Percentiles rank a stretch among this genome's conserved stretches.
Conservation (phyloP, 2,888 invertebrate species). For the Habroteleia sp. region DNA sequence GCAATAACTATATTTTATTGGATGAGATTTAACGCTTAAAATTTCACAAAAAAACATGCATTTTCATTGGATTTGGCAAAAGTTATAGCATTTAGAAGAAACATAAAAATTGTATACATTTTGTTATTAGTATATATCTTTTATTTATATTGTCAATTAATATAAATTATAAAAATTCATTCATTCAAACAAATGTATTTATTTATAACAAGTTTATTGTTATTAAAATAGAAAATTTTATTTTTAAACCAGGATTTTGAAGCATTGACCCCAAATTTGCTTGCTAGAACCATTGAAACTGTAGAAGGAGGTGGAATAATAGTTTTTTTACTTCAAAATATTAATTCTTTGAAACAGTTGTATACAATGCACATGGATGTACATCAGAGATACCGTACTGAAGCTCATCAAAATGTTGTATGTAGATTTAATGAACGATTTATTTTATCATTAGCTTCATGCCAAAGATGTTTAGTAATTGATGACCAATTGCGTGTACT, state of each 20-base stretch:
- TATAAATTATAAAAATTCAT: too few species aligned
- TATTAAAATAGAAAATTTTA: background rate
- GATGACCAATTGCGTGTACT: conserved; percentile 85
- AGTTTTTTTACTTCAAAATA: conserved; percentile 91
- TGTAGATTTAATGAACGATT: conserved; percentile 87
- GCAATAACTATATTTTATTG: too few species aligned
- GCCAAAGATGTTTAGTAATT: conserved; percentile 83
- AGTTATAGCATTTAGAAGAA: too few species aligned
- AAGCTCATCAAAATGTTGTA: conserved; percentile 87
- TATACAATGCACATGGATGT: conserved; percentile 99
- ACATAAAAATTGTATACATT: too few species aligned
- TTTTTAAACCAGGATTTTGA: conserved; percentile 90
- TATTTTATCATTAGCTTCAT: conserved; percentile 93
- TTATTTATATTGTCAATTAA: too few species aligned
- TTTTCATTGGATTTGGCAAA: too few species aligned
- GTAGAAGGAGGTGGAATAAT: conserved; percentile 98
- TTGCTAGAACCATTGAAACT: conserved; percentile 98
- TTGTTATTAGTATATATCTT: too few species aligned
- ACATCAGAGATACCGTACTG: conserved; percentile 96
- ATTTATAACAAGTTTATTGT: too few species aligned
- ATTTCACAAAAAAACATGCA: too few species aligned
- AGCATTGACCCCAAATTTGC: conserved; percentile 97
- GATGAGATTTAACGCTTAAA: too few species aligned
- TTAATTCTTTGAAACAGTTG: conserved; percentile 94
- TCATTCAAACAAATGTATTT: too few species aligned